Conservation (phyloP, 37 sponge, comb jelly and placozoan species). For the Aplysina aerophoba region DNA sequence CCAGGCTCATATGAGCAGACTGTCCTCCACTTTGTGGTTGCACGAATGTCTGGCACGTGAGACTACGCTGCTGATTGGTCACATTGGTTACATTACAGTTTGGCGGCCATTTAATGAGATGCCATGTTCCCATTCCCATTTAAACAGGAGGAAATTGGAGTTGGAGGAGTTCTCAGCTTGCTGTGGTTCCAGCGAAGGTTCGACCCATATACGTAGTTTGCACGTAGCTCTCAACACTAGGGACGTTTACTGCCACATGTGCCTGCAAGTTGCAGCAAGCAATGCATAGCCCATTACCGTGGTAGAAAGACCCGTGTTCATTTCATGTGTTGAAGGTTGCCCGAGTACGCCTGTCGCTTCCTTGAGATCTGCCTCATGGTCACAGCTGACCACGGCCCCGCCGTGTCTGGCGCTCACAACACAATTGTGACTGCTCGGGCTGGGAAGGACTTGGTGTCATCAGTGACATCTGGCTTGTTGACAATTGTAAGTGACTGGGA, state of each 20-base stretch:
- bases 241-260: too few species aligned
- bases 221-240: too few species aligned
- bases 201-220: background rate
- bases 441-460: conserved; percentile 97
- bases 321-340: conserved; percentile 60
- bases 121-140: background rate
- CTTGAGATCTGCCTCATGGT: conserved; percentile 98
- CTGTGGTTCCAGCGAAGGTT: conserved; percentile 97
- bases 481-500: conserved; percentile 73
- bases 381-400: conserved; percentile 98
- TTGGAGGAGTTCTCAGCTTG: conserved; percentile 94
- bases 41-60: too few species aligned
- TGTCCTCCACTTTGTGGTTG: too few species aligned
- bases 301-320: too few species aligned
- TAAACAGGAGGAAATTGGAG: conserved; percentile 85
- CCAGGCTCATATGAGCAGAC: too few species aligned
- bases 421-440: conserved; percentile 95
- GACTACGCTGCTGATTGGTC: too few species aligned
- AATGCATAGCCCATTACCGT: too few species aligned
- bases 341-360: conserved; percentile 92
- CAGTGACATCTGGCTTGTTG: conserved; percentile 89
- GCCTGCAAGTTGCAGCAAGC: too few species aligned
- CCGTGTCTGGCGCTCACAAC: conserved; percentile 99
- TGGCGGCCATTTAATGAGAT: too few species aligned
- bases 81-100: too few species aligned